Conservation (phyloP, 2,113 vertebrate species). For the Theristicus caerulescens region DNA sequence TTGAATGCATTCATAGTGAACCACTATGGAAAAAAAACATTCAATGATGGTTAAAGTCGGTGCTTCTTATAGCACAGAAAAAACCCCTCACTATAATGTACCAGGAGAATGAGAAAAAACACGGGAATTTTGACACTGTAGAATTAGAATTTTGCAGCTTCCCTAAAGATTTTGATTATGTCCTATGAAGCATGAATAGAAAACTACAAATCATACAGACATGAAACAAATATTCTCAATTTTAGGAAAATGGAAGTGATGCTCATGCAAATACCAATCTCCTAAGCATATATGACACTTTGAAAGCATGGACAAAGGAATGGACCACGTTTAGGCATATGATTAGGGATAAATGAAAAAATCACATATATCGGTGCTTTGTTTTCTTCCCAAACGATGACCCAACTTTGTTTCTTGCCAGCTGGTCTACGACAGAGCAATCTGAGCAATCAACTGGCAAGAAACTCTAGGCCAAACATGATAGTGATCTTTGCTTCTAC, state of each 20-base stretch:
- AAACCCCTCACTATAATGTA: not conserved
- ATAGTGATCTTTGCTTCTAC: not conserved
- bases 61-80: not conserved
- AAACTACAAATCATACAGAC: not conserved
- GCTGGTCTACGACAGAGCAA: not conserved
- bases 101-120: not conserved
- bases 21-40: not conserved
- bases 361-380: not conserved
- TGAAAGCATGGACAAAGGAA: not conserved
- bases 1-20: not conserved
- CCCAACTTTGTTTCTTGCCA: not conserved
- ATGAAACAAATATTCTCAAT: not conserved
- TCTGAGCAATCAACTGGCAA: not conserved
- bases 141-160: not conserved
- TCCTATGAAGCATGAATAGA: not conserved
- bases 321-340: not conserved
- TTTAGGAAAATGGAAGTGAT: not conserved
- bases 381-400: not conserved
- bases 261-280: not conserved
- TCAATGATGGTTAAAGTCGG: not conserved
- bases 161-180: not conserved
- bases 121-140: not conserved
- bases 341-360: not conserved
- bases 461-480: not conserved
- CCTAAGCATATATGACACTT: not conserved